These are phyloP conservation scores for Apodemia hepburni DNA, from an alignment of 2,888 invertebrate species.

Conservation along the genomic window DNA sequence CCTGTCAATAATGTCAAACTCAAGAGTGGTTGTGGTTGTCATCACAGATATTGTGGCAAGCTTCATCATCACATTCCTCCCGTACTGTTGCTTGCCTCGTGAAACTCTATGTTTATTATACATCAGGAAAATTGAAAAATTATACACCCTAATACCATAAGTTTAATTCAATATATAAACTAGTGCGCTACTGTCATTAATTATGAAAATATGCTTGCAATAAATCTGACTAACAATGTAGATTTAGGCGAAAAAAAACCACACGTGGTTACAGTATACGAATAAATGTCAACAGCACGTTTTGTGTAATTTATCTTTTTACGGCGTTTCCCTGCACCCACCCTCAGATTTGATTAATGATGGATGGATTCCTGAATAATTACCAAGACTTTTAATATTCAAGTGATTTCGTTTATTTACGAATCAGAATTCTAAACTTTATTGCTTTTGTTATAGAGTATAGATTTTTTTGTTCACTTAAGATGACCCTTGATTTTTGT, in stretches of 20 bases:
- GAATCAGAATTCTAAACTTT: constrained; percentile 40
- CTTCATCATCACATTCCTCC: too few species aligned
- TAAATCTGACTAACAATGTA: constrained; percentile 54
- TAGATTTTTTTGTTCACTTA: constrained; percentile 39
- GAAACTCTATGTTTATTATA: too few species aligned
- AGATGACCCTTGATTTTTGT: constrained; percentile 66
- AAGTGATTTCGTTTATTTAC: constrained; percentile 60
- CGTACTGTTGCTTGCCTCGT: too few species aligned
- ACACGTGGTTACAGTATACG: constrained; percentile 50
- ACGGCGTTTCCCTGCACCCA: constrained; percentile 67
- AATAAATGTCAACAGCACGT: constrained; percentile 67
- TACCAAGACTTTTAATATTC: constrained; percentile 80
- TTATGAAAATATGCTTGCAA: constrained; percentile 35
- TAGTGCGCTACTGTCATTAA: constrained; percentile 32
- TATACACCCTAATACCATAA: too few species aligned
- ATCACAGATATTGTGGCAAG: too few species aligned
- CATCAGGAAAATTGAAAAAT: too few species aligned
- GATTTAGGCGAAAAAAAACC: constrained; percentile 39
- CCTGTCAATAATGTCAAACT: too few species aligned
- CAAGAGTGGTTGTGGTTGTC: too few species aligned
- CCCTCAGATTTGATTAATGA: constrained; percentile 76
- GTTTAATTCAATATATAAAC: constrained; percentile 30
- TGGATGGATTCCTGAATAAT: constrained; percentile 81
- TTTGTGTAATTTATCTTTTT: constrained; percentile 78
- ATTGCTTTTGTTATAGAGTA: constrained; percentile 39